Evolutionary conservation across 2,888 invertebrate species (phyloP), one percentile per base, ranked within the genome.

Genomic region (Caenorhabditis angaria): DNA sequence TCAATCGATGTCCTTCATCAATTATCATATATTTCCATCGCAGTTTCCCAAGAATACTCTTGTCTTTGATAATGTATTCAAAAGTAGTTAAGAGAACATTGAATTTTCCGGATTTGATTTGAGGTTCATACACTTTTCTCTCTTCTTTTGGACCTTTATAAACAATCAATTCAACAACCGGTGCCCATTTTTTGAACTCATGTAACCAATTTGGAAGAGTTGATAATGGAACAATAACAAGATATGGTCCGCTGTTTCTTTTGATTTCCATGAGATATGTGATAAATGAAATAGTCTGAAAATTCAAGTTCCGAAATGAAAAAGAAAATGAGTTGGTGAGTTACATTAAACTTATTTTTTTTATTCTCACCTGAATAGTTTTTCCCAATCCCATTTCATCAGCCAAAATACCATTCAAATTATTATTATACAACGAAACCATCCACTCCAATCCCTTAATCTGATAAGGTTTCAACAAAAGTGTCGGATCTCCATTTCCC

Each of bases 11-110:
- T 63, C 99, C 99, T 89, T 99, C 99, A 89, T 99, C 99, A 85
- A 99, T 99, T 77, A 99, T 97, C 97, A 99, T 97, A 89, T 97
- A 99, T 88, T 97, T 97, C 97, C 97, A 99, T 78, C 93, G 94
- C 22, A 94, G 89, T 91, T 97, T 99, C n/a, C 97, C 94, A 65
- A 97, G 90, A 14, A 94, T 92, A 1, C 93, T 92, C 88, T 97
- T 97, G 88, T 99, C 99, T 89, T 97, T 97, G 84, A 99, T 97
- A 75, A 99, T 94, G 88, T 99, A 99, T 88, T 99, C 99, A 87
- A 99, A 99, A 0, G 99, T 99, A 12, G 99, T 99, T 53, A 99
- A 91, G 35, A 99, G 91, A n/a, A 97, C 97, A 89, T 99, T 99
- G 89, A 99, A 97, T 89, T 97, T 97, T 24, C 81, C 83, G n/a